These are phyloP conservation scores for Sardinella longiceps DNA, from an alignment of 2,797 vertebrate species.

Conservation along the genomic window DNA sequence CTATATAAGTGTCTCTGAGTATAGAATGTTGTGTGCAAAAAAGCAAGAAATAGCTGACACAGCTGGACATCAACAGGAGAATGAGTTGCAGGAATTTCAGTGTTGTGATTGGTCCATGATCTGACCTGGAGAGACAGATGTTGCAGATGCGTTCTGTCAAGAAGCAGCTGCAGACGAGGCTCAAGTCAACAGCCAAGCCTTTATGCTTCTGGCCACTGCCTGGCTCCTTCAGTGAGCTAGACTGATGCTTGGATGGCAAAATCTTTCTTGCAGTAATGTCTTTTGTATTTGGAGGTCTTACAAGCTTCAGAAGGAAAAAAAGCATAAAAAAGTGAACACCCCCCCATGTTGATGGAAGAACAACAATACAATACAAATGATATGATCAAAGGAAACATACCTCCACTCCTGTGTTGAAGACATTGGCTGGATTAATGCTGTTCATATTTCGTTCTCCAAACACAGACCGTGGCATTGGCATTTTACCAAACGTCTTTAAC, in stretches of 20 bases:
- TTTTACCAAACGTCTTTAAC: slow-evolving; percentile 74
- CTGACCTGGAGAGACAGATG: slow-evolving; percentile 92
- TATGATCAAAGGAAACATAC: slow-evolving; percentile 52
- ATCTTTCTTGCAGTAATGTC: slow-evolving; percentile 74
- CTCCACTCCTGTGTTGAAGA: slow-evolving; percentile 78
- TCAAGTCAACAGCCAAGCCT: slow-evolving; percentile 64
- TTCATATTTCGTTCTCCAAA: slow-evolving; percentile 97
- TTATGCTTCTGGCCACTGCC: slow-evolving; percentile 73
- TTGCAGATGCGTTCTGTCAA: slow-evolving; percentile 90
- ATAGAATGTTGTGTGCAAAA: too few relatives aligned
- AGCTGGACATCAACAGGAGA: too few relatives aligned
- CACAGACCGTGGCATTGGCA: slow-evolving; percentile 82
- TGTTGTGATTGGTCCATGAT: not conserved
- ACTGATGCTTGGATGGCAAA: slow-evolving; percentile 69
- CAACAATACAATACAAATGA: not conserved
- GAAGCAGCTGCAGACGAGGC: slow-evolving; percentile 86
- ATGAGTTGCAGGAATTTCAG: not conserved
- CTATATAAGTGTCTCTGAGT: too few relatives aligned
- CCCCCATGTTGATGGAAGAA: not conserved
- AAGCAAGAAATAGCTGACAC: too few relatives aligned
- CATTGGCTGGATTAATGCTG: slow-evolving; percentile 76
- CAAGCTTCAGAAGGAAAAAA: slow-evolving; percentile 65
- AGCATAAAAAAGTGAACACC: not conserved
- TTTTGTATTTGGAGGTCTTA: slow-evolving; percentile 76
- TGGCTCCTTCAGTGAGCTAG: slow-evolving; percentile 68